phyloP scores from a whole-genome alignment of 1,140 invertebrate genomes.

The Bombus turneri region DNA sequence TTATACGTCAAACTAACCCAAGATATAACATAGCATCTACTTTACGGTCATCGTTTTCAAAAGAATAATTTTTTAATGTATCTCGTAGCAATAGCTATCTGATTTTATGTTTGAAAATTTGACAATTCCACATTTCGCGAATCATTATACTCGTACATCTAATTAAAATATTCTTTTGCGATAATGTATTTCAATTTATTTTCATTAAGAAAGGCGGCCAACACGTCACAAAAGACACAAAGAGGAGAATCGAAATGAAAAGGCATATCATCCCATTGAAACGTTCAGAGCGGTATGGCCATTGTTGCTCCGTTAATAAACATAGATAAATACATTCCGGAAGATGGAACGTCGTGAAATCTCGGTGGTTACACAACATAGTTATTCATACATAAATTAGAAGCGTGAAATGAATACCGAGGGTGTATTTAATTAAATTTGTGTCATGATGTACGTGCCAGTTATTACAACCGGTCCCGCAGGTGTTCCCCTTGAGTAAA shows the following conservation, averaged over 20 bases:
- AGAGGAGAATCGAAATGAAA: conserved; percentile 20
- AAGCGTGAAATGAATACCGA: conserved; percentile 78
- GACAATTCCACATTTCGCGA: background rate
- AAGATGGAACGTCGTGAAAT: conserved; percentile 66
- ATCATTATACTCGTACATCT: background rate
- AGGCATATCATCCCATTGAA: conserved; percentile 23
- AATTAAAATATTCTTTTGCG: background rate
- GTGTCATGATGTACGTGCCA: conserved; percentile 79
- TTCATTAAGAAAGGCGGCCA: too few species aligned
- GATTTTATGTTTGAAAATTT: background rate
- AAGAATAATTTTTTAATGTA: background rate
- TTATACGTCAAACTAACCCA: background rate
- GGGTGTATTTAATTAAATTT: conserved; percentile 81
- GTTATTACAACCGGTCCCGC: conserved; percentile 77
- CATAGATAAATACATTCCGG: conserved; percentile 59
- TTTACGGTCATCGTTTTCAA: too few species aligned
- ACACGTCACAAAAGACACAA: background rate
- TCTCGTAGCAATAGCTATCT: background rate
- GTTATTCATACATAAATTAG: conserved; percentile 81
- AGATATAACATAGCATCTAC: too few species aligned
- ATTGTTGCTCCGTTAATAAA: conserved; percentile 59
- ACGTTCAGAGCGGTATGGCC: background rate
- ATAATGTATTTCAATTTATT: background rate
- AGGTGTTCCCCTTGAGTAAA: conserved; percentile 55
- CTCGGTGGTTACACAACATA: conserved; percentile 71